Evolutionary conservation across 2,888 invertebrate genomes (phyloP).

Genomic region (Apotomis capreana): DNA sequence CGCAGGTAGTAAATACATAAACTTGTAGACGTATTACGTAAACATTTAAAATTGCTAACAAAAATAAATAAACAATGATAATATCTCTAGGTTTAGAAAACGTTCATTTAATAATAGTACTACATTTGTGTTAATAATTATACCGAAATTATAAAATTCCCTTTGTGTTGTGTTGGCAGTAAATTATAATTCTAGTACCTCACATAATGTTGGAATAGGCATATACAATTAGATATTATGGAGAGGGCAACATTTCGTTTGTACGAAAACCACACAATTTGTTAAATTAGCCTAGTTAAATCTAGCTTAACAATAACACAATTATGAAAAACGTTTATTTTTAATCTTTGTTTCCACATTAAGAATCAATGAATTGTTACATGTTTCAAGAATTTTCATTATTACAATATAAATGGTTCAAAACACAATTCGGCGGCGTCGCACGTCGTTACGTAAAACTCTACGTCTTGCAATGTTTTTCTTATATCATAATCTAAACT

Average conservation of each 20-base stretch:
- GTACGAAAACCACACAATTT: constrained; percentile 2
- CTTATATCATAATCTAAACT: too few relatives aligned
- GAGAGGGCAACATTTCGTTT: background rate
- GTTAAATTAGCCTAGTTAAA: background rate
- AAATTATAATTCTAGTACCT: constrained; percentile 17
- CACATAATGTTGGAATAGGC: constrained; percentile 14
- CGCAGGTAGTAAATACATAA: background rate
- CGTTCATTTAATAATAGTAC: background rate
- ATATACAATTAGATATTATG: constrained; percentile 11
- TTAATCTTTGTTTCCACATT: too few relatives aligned
- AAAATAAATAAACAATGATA: constrained; percentile 9
- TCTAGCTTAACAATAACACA: too few relatives aligned
- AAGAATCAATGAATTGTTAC: too few relatives aligned
- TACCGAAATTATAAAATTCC: background rate
- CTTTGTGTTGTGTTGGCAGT: background rate
- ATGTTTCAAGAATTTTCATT: too few relatives aligned
- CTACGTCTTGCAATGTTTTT: too few relatives aligned
- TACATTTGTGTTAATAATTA: too few relatives aligned
- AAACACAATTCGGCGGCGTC: too few relatives aligned
- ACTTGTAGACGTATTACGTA: background rate
- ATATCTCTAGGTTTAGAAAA: constrained; percentile 5
- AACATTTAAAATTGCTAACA: background rate
- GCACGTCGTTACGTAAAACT: too few relatives aligned
- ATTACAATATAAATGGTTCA: too few relatives aligned
- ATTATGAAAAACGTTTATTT: too few relatives aligned